Evolutionary conservation across 2,113 vertebrate genomes (phyloP), one percentile per base, ranked within the genome.

Genomic region (Bufo bufo): DNA sequence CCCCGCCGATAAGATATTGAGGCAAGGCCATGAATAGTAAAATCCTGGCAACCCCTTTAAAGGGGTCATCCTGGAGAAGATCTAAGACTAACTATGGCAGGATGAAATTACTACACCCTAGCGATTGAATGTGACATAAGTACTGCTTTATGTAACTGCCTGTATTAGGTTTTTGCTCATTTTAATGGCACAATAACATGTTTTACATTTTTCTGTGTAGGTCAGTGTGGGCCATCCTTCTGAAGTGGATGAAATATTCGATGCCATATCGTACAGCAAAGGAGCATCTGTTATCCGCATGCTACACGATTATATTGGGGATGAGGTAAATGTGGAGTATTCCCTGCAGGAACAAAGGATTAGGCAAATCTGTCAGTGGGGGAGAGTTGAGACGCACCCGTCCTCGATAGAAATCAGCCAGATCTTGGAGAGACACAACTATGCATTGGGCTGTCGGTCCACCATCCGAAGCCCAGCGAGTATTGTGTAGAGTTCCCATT

Each of bases 251-350:
- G 98, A 99, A 93, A 99, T 99, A 80, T 99, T 99, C 83, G 98
- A 99, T 89, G 97, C 98, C 85, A 99, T 99, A 94, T 99, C 98
- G 12, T 99, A 99, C 91, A 99, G 98, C 94, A 99, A 99, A 95
- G 98, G 98, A 89, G 98, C 98, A 0, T 99, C 98, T 59, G 98
- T 99, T 63, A 99, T 99, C 93, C 95, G 98, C 83, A 99, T 99
- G 98, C 93, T 99, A 69, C 98, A 99, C 86, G 95, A 98, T 94
- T 99, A 99, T 94, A 97, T 98, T 23, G 98, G 98, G 52, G 98
- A 99, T 87, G 96, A 98, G 97, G 98, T 99, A 92, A 93, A 33
- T 72, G 33, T 45, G 16, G 6, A 72, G 20, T 72, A 45, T 12
- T 61, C 17, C 59, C 19, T 61, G 1, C 6, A 19, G 4, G 19